Base-by-base conservation (phyloP, 2,888 invertebrate genomes). In the Ephialtes manifestator region DNA sequence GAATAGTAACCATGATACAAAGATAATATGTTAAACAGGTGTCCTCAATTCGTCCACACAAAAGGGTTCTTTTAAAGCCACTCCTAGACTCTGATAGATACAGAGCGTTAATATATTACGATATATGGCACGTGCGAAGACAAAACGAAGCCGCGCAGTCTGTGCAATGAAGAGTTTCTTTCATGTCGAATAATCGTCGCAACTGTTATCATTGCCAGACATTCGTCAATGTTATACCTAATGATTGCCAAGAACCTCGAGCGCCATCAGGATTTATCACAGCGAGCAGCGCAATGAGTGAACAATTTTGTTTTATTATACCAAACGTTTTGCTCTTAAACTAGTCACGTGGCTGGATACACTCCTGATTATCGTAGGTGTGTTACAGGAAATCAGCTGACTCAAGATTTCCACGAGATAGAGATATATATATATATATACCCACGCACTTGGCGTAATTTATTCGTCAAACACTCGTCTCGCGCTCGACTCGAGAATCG, bases 71-170 rank as follows among this genome's bases (percentile, higher is more conserved):
- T 15, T 58, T 28, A 28, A 28, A 24, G 15, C 5, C 55, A 2
- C 24, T 24, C 28, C n/a, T 28, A 13, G 13, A 2, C 20, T 28
- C 13, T 15, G 24, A 28, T 28, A 58, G 11, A 58, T 13, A 28
- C 58, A 13, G 55, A 55, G 20, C 20, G 11, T 4, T 3, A 55
- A 55, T 10, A 55, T 7, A 0, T 20, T 20, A 55, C 20, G 2
- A 24, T 28, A 28, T 7, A 58, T 15, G 0, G 28, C 28, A 24
- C 4, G n/a, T n/a, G 60, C 15, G 15, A n/a, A 35, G 31, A 35
- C 63, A 63, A 35, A 63, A 63, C n/a, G 58, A 67, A 39, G 83
- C 60, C 74, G 68, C 78, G 78, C 78, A 74, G 83, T 83, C 83
- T 83, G 78, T 53, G 51, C 72, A 24, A 72, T 58, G 72, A 72